Conservation (phyloP, 2,888 invertebrate genomes). For the Agriopis marginaria region DNA sequence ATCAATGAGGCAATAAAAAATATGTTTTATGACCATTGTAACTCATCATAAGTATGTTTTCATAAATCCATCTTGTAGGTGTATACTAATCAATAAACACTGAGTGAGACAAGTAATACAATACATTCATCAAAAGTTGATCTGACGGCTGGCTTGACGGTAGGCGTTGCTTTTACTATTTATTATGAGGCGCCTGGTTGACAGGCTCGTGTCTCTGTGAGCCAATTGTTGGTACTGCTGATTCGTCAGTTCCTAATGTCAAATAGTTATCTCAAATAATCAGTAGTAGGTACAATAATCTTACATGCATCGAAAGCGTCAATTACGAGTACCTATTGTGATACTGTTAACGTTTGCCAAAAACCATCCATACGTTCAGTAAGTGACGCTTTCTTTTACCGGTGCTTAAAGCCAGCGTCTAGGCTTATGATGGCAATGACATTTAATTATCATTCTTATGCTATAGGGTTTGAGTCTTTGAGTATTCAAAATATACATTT, state of each 20-base stretch:
- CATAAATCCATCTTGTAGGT: constrained; percentile 45
- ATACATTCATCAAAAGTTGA: constrained; percentile 62
- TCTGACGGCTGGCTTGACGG: constrained; percentile 55
- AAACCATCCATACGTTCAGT: neutral
- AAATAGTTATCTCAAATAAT: constrained; percentile 59
- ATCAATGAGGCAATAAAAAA: constrained; percentile 56
- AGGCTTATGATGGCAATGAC: neutral
- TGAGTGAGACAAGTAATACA: constrained; percentile 60
- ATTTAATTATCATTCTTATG: neutral
- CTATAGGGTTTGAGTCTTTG: neutral
- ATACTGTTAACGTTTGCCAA: neutral
- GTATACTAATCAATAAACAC: constrained; percentile 51
- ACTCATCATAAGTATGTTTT: constrained; percentile 36
- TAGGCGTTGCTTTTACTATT: constrained; percentile 64
- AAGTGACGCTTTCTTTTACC: neutral
- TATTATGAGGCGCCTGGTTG: constrained; percentile 65
- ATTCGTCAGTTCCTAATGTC: constrained; percentile 54
- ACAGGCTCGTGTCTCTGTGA: constrained; percentile 58
- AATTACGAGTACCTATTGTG: neutral
- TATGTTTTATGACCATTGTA: constrained; percentile 55
- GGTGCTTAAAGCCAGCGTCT: neutral
- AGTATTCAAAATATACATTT: constrained; percentile 7
- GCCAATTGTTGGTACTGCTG: constrained; percentile 59
- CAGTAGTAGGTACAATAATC: constrained; percentile 15
- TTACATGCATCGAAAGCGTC: neutral